Evolutionary conservation across 2,797 vertebrate genomes (phyloP).

Genomic region (Channa striata): DNA sequence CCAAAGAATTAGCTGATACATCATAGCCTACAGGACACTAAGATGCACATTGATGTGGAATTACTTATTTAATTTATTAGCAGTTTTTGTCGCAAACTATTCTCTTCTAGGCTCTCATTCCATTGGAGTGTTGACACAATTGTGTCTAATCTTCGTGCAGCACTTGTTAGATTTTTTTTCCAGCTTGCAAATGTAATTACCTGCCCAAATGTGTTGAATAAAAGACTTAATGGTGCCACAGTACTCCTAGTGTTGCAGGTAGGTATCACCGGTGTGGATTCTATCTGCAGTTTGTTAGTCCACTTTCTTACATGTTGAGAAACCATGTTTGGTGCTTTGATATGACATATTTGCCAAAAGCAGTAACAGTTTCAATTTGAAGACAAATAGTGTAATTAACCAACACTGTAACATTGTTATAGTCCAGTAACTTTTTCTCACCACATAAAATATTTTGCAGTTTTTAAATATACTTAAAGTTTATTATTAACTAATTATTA

Average conservation of each 20-base stretch:
- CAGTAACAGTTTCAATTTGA: no score
- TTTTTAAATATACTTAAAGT: conserved; percentile 14
- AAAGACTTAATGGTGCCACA: not conserved
- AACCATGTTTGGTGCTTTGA: not conserved
- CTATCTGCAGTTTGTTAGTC: not conserved
- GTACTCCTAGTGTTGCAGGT: conserved; percentile 26
- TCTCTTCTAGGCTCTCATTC: conserved; percentile 32
- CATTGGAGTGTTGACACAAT: conserved; percentile 35
- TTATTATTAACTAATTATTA: not conserved
- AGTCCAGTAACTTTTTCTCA: not conserved
- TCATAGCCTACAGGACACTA: conserved; percentile 4
- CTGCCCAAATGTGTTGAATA: conserved; percentile 32
- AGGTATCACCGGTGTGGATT: not conserved
- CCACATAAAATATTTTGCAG: not conserved
- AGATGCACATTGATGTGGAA: conserved; percentile 34
- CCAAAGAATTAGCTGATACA: conserved; percentile 27
- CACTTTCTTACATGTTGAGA: conserved; percentile 7
- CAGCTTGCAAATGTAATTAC: conserved; percentile 56
- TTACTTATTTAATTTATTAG: conserved; percentile 25
- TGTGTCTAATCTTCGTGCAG: conserved; percentile 23
- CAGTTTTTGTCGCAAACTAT: conserved; percentile 14
- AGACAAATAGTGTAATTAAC: no score
- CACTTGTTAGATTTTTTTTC: conserved; percentile 17
- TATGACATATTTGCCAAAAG: conserved; percentile 1
- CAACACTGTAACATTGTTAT: not conserved